Evolutionary conservation across 2,113 vertebrate genomes (phyloP).

Genomic region (Columba livia): DNA sequence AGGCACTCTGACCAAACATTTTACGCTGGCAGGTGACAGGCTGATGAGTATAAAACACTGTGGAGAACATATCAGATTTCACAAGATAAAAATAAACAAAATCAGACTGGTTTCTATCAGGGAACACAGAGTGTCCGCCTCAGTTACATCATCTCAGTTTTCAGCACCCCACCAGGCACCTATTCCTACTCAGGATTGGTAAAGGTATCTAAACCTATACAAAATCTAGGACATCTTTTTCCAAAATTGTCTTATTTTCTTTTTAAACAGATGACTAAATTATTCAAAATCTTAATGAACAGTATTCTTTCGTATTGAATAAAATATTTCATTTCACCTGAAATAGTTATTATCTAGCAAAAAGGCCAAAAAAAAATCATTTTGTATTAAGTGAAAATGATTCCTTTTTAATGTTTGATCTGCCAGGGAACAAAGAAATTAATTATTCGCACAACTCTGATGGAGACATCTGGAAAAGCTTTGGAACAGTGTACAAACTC

Average conservation of each 20-base stretch:
- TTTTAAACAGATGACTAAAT: background rate
- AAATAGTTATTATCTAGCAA: background rate
- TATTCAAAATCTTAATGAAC: background rate
- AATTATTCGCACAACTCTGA: background rate
- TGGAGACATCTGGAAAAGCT: constrained; percentile 17
- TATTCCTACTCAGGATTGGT: background rate
- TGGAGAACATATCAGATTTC: background rate
- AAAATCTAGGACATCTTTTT: background rate
- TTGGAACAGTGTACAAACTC: background rate
- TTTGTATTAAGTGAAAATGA: background rate
- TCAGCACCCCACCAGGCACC: background rate
- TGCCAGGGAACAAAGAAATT: background rate
- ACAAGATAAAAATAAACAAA: background rate
- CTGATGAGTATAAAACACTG: background rate
- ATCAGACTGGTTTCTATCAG: background rate
- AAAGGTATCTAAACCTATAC: background rate
- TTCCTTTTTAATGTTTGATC: background rate
- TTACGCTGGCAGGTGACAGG: background rate
- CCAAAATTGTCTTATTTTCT: background rate
- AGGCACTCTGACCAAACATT: background rate
- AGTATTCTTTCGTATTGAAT: background rate
- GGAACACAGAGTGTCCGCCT: background rate
- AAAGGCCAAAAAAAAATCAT: background rate
- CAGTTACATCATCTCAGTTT: background rate
- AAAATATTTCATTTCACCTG: background rate